Conservation (phyloP, 2,888 invertebrate species). For the Helicoverpa assulta region DNA sequence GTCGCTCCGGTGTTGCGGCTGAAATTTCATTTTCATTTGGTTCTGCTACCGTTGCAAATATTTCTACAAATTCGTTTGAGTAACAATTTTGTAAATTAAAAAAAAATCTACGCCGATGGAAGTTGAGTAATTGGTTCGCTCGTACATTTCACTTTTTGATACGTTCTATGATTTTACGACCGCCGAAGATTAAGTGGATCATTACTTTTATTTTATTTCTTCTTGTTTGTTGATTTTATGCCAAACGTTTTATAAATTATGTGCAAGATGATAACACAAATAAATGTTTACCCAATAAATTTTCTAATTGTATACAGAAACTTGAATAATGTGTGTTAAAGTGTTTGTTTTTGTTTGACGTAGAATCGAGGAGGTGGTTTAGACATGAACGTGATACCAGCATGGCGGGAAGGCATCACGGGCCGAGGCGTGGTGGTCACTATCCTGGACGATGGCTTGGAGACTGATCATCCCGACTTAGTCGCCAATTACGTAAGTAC, state of each 20-base stretch:
- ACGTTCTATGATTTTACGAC: constrained; percentile 36
- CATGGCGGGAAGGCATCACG: constrained; percentile 98
- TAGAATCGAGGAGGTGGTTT: constrained; percentile 97
- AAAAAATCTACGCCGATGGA: constrained; percentile 49
- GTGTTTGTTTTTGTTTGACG: constrained; percentile 63
- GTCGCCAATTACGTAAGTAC: constrained; percentile 97
- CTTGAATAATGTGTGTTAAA: neutral
- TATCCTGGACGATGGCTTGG: constrained; percentile 98
- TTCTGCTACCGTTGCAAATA: constrained; percentile 57
- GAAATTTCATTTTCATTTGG: constrained; percentile 69
- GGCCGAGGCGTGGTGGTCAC: constrained; percentile 98
- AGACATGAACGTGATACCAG: constrained; percentile 99
- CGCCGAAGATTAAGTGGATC: constrained; percentile 47
- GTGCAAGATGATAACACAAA: constrained; percentile 29
- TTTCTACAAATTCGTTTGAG: constrained; percentile 57
- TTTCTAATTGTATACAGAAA: neutral
- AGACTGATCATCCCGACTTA: constrained; percentile 98
- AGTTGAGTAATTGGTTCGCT: constrained; percentile 55
- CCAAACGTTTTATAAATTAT: constrained; percentile 29
- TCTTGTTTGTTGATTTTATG: constrained; percentile 35
- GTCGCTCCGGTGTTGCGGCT: constrained; percentile 52
- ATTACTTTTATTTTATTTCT: constrained; percentile 47
- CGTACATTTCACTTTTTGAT: constrained; percentile 29
- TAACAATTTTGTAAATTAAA: constrained; percentile 66
- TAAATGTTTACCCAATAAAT: constrained; percentile 14